Percentiles rank a stretch among this genome's conserved stretches.
These are phyloP conservation scores for Ageneiosus marmoratus DNA, from an alignment of 2,113 vertebrate species.

Conservation along the genomic window DNA sequence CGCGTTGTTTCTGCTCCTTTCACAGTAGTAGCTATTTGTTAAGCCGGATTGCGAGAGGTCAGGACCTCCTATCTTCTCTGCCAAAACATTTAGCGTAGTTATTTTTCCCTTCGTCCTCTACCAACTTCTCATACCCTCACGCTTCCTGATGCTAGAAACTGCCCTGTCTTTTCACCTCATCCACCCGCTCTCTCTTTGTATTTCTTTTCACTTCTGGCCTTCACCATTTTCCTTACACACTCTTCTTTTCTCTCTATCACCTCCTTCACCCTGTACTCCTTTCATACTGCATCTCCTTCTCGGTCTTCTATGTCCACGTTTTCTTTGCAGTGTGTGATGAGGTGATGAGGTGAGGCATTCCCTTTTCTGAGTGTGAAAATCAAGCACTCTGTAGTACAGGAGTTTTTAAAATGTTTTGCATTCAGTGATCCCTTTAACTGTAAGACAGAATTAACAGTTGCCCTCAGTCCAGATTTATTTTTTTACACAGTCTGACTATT, in stretches of 20 bases:
- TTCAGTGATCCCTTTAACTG: background rate
- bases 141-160: constrained; percentile 28
- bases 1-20: background rate
- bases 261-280: background rate
- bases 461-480: background rate
- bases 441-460: background rate
- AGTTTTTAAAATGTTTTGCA: background rate
- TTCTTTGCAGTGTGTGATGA: background rate
- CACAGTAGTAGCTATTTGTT: constrained; percentile 23
- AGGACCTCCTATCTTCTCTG: constrained; percentile 26
- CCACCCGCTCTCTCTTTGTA: background rate
- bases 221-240: background rate
- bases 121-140: constrained; percentile 24
- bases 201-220: constrained; percentile 21
- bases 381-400: background rate
- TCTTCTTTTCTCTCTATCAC: background rate
- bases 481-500: background rate
- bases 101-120: background rate
- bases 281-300: background rate
- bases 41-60: constrained; percentile 22
- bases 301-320: background rate
- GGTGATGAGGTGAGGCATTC: constrained; percentile 13
- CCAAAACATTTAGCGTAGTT: constrained; percentile 20
- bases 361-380: background rate
- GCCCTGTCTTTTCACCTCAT: background rate